A percentile compares a stretch with the other conserved stretches of the same genome.
Conservation (phyloP, 1,140 invertebrate species). For the Sinonovacula constricta region DNA sequence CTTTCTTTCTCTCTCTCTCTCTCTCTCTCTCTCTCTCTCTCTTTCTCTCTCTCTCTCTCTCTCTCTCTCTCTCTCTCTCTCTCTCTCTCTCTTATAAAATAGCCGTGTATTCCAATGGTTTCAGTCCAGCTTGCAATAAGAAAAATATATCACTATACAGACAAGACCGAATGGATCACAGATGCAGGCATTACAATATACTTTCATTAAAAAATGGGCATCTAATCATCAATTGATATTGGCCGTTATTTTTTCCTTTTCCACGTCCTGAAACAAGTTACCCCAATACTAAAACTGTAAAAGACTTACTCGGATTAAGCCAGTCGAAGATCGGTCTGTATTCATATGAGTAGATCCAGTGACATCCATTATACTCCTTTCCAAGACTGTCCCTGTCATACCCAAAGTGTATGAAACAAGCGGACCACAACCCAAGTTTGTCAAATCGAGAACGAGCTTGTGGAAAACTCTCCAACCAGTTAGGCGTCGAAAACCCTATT, state of each 20-base stretch:
- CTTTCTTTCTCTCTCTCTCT: no score
- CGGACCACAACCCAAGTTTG: conserved; percentile 97
- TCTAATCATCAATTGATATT: no score
- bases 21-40: no score
- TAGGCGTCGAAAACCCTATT: conserved; percentile 53
- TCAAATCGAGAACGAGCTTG: conserved; percentile 34
- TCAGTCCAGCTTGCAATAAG: no score
- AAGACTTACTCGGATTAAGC: conserved; percentile 87
- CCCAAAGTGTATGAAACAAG: conserved; percentile 94
- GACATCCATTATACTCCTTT: conserved; percentile 93
- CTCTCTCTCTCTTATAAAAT: no score
- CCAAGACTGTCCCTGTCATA: conserved; percentile 95
- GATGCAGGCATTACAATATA: no score
- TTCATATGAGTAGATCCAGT: conserved; percentile 95
- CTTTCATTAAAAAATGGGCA: no score
- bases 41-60: no score
- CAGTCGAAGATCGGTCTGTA: conserved; percentile 95
- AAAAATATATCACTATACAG: no score
- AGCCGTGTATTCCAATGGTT: no score
- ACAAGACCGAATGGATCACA: no score
- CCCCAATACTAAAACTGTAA: neutral
- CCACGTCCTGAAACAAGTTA: neutral
- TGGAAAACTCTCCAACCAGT: conserved; percentile 55
- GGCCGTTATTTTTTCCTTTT: neutral
- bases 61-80: no score